Evolutionary conservation across 2,113 vertebrate genomes (phyloP), one percentile per base, ranked within the genome.

Genomic region (Phasianus colchicus): DNA sequence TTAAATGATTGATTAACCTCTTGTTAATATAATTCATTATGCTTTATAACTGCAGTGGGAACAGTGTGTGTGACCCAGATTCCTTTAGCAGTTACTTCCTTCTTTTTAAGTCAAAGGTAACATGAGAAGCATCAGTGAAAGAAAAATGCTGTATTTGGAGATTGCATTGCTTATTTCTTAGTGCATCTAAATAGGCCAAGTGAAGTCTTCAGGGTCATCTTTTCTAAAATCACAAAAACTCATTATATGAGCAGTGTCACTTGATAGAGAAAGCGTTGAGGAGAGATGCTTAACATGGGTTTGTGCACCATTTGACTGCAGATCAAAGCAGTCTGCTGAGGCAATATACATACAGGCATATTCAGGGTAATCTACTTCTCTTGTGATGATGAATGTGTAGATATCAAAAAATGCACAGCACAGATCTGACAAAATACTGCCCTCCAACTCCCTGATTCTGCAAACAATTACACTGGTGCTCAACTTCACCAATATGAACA

Each of bases 391-490:
- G 60, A 25, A 42, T 2, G 71, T 86, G 87, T 71, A 45, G 67
- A 27, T 47, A 57, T 27, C 67, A 74, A 64, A 74, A 24, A 72
- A 14, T 60, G 81, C 87, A 60, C 82, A 70, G 96, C 94, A 83
- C 91, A 74, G 48, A 69, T 42, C 60, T 91, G 90, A 30, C 91
- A 88, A 58, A 93, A 45, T 27, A 34, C 90, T 92, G 95, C 93
- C 93, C 95, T 83, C 30, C 61, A 11, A 52, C 74, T 45, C 36
- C 16, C 60, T 7, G 3, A 2, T 6, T 88, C 65, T 88, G 74
- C 75, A 60, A 73, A 73, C 60, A 38, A 45, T 76, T 29, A 1
- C 82, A 9, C 50, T 74, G 93, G 83, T 94, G 93, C 96, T 96
- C 65, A 57, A 36, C 82, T 27, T 86, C 89, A 36, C 80, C 85